These are phyloP conservation scores for Chrysotoxum bicinctum DNA, from an alignment of 2,888 invertebrate species.

Conservation along the genomic window DNA sequence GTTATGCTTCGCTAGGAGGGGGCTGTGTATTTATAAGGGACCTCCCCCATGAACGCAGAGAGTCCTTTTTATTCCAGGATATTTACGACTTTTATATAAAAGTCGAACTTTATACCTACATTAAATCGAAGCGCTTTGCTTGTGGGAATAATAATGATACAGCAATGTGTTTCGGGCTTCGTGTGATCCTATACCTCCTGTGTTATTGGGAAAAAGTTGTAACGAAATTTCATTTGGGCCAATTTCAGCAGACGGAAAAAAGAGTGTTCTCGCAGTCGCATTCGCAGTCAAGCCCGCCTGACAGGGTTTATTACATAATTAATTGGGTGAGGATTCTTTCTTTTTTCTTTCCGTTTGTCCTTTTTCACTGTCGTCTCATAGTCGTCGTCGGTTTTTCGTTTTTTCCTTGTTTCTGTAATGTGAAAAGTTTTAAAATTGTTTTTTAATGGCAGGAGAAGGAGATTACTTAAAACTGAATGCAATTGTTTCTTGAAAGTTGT, in stretches of 20 bases:
- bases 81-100: constrained; percentile 62
- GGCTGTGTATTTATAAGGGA: not conserved
- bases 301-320: constrained; percentile 71
- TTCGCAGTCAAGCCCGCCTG: constrained; percentile 47
- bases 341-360: constrained; percentile 1
- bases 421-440: constrained; percentile 71
- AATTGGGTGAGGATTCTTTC: constrained; percentile 59
- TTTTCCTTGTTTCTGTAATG: constrained; percentile 54
- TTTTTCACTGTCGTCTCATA: constrained; percentile 25
- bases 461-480: constrained; percentile 69
- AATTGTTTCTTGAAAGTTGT: constrained; percentile 59
- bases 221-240: constrained; percentile 47
- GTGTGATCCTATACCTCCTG: not conserved
- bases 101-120: constrained; percentile 69
- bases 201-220: constrained; percentile 39
- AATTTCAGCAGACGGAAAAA: constrained; percentile 28
- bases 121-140: constrained; percentile 67
- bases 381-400: not conserved
- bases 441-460: constrained; percentile 58
- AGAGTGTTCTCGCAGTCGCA: constrained; percentile 38
- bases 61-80: constrained; percentile 55
- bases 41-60: not conserved
- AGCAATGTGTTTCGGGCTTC: constrained; percentile 34
- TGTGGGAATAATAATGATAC: constrained; percentile 68
- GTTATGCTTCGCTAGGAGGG: constrained; percentile 53